These are phyloP conservation scores for Polydrusus tereticollis DNA, from an alignment of 2,888 invertebrate genomes.

Conservation along the genomic window DNA sequence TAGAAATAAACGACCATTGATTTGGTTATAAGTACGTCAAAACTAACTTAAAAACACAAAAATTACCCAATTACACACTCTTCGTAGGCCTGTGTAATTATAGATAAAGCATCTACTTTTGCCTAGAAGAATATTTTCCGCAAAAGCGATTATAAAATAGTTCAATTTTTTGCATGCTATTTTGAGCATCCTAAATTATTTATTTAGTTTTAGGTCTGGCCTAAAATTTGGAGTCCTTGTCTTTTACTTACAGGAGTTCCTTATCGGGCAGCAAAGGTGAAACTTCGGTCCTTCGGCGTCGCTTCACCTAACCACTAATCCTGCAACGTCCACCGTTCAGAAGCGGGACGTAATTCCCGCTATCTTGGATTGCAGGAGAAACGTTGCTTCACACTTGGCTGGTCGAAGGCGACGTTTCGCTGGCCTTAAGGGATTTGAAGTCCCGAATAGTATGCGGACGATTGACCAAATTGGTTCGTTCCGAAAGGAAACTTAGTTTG, in stretches of 20 bases:
- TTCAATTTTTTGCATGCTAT: no score
- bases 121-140: no score
- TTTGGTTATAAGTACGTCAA: no score
- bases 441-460: conserved; percentile 42
- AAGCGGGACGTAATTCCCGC: conserved; percentile 66
- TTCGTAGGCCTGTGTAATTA: no score
- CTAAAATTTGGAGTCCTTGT: conserved; percentile 24
- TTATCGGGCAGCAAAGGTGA: conserved; percentile 46
- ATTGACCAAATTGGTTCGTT: conserved; percentile 44
- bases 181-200: no score
- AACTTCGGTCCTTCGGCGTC: conserved; percentile 46
- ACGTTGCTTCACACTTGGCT: conserved; percentile 62
- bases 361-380: conserved; percentile 63
- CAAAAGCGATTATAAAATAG: no score
- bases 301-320: conserved; percentile 62
- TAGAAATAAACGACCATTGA: no score
- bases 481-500: conserved; percentile 31
- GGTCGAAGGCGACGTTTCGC: conserved; percentile 44
- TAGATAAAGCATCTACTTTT: no score
- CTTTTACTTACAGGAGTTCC: conserved; percentile 14
- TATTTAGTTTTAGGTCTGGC: no score
- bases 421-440: conserved; percentile 45
- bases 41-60: no score
- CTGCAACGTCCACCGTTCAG: conserved; percentile 65
- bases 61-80: no score